phyloP scores from a whole-genome alignment of 2,113 vertebrate species.

The Ophiodon elongatus region DNA sequence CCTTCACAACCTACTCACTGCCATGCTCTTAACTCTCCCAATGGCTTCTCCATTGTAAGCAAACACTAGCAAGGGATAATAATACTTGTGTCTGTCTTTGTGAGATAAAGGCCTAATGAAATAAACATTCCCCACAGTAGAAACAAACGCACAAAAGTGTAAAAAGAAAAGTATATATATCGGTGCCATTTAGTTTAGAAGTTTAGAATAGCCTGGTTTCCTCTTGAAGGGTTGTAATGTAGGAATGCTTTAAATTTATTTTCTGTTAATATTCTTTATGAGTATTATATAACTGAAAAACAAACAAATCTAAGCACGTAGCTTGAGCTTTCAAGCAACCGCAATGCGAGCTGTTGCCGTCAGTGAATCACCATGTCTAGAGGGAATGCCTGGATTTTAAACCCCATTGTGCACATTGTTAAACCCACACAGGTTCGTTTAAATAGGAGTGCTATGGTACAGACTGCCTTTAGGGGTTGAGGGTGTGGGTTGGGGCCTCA shows the following conservation, averaged over 20 bases:
- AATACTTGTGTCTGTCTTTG: conserved; percentile 46
- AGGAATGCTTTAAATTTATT: conserved; percentile 41
- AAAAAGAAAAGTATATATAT: not conserved
- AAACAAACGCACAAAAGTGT: conserved; percentile 32
- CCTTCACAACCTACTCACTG: conserved; percentile 24
- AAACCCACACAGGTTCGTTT: conserved; percentile 74
- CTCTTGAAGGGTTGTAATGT: conserved; percentile 43
- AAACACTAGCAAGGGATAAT: conserved; percentile 38
- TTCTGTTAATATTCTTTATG: conserved; percentile 53
- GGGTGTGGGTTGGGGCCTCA: conserved; percentile 61
- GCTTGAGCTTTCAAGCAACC: conserved; percentile 57
- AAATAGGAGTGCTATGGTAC: conserved; percentile 62
- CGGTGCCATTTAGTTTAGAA: conserved; percentile 51
- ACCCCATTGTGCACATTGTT: conserved; percentile 74
- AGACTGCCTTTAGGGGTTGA: conserved; percentile 64
- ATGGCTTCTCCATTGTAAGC: conserved; percentile 50
- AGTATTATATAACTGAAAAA: conserved; percentile 60
- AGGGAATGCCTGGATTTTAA: conserved; percentile 67
- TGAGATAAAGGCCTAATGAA: conserved; percentile 69
- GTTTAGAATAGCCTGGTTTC: conserved; percentile 48
- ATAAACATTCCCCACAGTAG: conserved; percentile 37
- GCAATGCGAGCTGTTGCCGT: conserved; percentile 45
- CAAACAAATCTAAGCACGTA: conserved; percentile 53
- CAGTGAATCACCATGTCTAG: conserved; percentile 70
- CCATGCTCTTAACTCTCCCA: conserved; percentile 38